Conservation (phyloP, 92 coral and sea anemone genomes). For the Parazoanthus swiftii region DNA sequence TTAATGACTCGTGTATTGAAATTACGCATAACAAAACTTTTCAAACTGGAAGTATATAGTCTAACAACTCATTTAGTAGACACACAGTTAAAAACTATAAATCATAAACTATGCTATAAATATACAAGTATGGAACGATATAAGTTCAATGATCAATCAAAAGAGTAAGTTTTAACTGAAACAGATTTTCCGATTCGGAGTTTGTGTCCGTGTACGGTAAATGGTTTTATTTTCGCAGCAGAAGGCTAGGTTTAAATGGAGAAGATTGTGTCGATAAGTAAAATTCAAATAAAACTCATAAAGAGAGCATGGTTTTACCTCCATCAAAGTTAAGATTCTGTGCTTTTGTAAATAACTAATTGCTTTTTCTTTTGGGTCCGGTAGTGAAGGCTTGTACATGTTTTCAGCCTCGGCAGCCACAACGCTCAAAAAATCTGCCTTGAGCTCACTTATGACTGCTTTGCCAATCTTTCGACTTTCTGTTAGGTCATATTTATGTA, state of each 20-base stretch:
- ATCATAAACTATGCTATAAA: too few species aligned
- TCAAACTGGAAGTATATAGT: too few species aligned
- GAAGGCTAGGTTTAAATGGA: neutral
- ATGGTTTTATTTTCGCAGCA: neutral
- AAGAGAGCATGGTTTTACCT: neutral
- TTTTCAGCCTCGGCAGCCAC: constrained; percentile 18
- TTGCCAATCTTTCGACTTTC: neutral
- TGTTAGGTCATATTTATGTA: neutral
- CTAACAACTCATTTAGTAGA: too few species aligned
- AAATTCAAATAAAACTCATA: neutral
- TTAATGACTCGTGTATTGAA: too few species aligned
- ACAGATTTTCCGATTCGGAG: neutral
- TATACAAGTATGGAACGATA: neutral
- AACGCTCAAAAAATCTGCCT: constrained; percentile 10
- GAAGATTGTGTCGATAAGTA: neutral
- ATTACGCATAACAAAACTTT: too few species aligned
- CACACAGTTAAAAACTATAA: too few species aligned
- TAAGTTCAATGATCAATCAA: neutral
- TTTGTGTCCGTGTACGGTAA: neutral
- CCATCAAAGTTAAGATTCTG: constrained; percentile 18
- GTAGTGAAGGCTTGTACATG: neutral
- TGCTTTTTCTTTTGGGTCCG: constrained; percentile 27
- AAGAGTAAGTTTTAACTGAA: neutral
- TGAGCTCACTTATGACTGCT: constrained; percentile 6
- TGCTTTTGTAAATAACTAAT: constrained; percentile 22